Evolutionary conservation across 2,797 vertebrate species (phyloP).

Genomic region (Acipenser ruthenus): DNA sequence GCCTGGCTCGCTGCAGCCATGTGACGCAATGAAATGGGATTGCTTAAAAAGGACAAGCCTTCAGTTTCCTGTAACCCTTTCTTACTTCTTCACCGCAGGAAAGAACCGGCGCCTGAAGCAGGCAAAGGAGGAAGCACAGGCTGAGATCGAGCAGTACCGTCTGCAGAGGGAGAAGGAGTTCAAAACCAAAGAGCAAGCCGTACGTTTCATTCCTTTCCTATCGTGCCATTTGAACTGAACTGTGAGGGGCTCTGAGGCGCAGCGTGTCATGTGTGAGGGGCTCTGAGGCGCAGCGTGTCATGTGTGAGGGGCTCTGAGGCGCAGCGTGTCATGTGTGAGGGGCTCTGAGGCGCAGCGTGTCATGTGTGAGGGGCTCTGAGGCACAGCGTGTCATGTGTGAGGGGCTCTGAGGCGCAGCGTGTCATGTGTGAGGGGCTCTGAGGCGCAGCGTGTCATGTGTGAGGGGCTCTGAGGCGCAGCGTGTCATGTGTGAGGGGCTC

Average conservation of each 20-base stretch:
- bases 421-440: too few species aligned
- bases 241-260: too few species aligned
- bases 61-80: not conserved
- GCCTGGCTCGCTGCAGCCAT: too few species aligned
- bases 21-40: not conserved
- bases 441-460: too few species aligned
- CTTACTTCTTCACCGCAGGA: conserved; percentile 45
- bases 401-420: too few species aligned
- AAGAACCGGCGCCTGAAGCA: conserved; percentile 93
- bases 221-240: too few species aligned
- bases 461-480: too few species aligned
- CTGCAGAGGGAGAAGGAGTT: conserved; percentile 92
- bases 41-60: not conserved
- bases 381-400: too few species aligned
- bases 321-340: not conserved
- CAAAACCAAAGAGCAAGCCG: conserved; percentile 90
- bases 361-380: too few species aligned
- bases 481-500: not conserved
- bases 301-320: too few species aligned
- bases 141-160: conserved; percentile 92
- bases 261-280: not conserved
- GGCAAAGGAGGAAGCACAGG: conserved; percentile 95
- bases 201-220: conserved; percentile 40
- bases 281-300: too few species aligned
- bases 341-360: not conserved